phyloP scores from a whole-genome alignment of 1,140 invertebrate genomes.

The Lutraria rhynchaena region DNA sequence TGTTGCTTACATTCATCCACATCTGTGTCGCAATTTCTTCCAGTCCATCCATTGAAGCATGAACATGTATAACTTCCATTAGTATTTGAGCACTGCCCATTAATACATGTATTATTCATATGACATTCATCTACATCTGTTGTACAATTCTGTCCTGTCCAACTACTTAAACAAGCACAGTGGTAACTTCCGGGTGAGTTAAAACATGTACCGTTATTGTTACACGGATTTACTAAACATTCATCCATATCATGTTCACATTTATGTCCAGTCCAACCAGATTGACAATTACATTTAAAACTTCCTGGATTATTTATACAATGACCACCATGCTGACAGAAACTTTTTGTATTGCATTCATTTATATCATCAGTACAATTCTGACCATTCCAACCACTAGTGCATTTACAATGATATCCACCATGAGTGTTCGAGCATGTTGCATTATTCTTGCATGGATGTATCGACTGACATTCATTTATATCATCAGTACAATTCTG shows the following conservation, averaged over 20 bases:
- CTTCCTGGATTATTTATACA: neutral
- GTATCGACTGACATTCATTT: neutral
- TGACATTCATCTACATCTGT: conserved; percentile 5
- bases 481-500: neutral
- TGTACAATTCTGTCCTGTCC: conserved; percentile 4
- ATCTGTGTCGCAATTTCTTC: neutral
- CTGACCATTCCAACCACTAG: neutral
- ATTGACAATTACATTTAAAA: neutral
- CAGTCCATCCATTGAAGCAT: neutral
- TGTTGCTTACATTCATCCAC: no score
- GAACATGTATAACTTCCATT: conserved; percentile 10
- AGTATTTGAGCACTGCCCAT: neutral
- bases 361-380: neutral
- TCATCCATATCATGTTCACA: neutral
- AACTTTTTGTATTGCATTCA: neutral
- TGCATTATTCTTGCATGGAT: neutral
- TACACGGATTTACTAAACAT: neutral
- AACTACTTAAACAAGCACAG: neutral
- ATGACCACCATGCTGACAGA: neutral
- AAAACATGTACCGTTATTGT: neutral
- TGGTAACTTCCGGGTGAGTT: conserved; percentile 8
- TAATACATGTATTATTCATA: neutral
- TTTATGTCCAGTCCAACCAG: neutral
- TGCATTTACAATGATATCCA: neutral
- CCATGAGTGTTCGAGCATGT: neutral